Percentiles rank a stretch among this genome's conserved stretches.
Evolutionary conservation across 2,888 invertebrate species (phyloP).

Genomic region (Tyria jacobaeae): DNA sequence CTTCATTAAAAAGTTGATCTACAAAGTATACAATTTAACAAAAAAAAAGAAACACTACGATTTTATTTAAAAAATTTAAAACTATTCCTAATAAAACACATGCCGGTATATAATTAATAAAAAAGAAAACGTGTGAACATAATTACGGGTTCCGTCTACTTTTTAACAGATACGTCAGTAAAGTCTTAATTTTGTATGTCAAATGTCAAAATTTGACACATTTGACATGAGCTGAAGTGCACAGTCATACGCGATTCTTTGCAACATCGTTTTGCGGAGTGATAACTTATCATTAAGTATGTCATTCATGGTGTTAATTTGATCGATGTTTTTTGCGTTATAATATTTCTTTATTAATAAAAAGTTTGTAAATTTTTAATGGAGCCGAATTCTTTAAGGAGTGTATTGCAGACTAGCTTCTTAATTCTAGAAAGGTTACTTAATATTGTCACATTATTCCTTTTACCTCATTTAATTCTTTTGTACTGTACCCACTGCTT

Average conservation of each 20-base stretch:
- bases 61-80: constrained; percentile 34
- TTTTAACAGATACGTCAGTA: constrained; percentile 66
- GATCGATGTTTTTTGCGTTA: constrained; percentile 48
- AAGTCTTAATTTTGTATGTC: constrained; percentile 76
- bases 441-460: too few relatives aligned
- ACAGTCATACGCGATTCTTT: constrained; percentile 72
- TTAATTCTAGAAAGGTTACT: too few relatives aligned
- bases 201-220: constrained; percentile 71
- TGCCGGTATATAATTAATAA: constrained; percentile 77
- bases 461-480: too few relatives aligned
- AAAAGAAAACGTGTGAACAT: constrained; percentile 71
- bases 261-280: constrained; percentile 66
- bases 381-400: too few relatives aligned
- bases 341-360: constrained; percentile 14
- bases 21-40: constrained; percentile 19
- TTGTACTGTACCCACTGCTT: too few relatives aligned
- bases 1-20: not conserved
- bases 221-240: constrained; percentile 55
- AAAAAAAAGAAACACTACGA: constrained; percentile 28
- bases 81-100: constrained; percentile 33
- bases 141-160: constrained; percentile 74
- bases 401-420: too few relatives aligned
- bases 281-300: constrained; percentile 76
- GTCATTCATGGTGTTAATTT: constrained; percentile 69
- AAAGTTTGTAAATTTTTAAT: not conserved